Conservation (phyloP, 2,888 invertebrate species). For the Zhuqinia jingwanae region DNA sequence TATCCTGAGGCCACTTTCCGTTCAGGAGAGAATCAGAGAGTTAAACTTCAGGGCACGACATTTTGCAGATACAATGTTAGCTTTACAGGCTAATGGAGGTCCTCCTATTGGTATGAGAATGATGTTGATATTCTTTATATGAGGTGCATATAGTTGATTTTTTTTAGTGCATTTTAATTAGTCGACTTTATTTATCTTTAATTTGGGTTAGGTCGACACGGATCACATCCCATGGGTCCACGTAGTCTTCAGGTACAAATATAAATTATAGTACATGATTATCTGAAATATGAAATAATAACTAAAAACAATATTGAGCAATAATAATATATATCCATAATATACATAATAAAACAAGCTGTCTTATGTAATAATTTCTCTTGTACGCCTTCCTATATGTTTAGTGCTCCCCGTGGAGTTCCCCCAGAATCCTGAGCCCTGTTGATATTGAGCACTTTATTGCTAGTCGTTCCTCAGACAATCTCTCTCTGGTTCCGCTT, state of each 20-base stretch:
- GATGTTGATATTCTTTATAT: too few species aligned
- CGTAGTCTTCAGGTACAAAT: conserved; percentile 75
- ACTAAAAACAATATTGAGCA: too few species aligned
- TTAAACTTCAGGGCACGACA: conserved; percentile 82
- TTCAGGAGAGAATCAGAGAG: conserved; percentile 81
- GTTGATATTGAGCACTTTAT: conserved; percentile 82
- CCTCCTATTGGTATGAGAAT: conserved; percentile 58
- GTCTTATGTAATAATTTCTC: too few species aligned
- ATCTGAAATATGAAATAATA: background rate
- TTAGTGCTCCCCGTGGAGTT: conserved; percentile 83
- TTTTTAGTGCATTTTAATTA: too few species aligned
- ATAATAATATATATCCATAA: too few species aligned
- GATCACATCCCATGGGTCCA: conserved; percentile 70
- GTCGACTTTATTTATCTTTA: too few species aligned
- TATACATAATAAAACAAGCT: too few species aligned
- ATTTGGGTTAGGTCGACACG: too few species aligned
- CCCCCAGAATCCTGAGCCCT: conserved; percentile 82
- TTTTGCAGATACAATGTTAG: conserved; percentile 82
- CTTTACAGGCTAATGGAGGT: conserved; percentile 80
- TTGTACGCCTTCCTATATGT: too few species aligned
- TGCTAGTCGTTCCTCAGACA: conserved; percentile 82
- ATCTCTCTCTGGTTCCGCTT: conserved; percentile 80
- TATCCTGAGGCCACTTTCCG: conserved; percentile 81
- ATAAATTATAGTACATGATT: background rate
- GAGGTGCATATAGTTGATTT: too few species aligned